Percentiles rank a stretch among this genome's conserved stretches.
Evolutionary conservation across 2,888 invertebrate species (phyloP).

Genomic region (Globia sparganii): DNA sequence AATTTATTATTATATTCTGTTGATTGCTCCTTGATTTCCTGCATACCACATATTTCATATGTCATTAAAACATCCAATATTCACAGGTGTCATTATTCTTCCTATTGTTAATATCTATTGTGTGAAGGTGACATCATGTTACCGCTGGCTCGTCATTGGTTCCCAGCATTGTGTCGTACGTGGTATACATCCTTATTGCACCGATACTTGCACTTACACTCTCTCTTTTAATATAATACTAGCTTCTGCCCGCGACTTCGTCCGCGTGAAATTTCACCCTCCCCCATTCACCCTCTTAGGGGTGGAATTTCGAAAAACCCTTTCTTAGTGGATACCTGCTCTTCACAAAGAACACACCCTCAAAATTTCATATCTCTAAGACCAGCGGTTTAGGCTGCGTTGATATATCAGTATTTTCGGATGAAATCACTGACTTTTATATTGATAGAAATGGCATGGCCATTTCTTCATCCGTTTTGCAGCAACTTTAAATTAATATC

Average conservation of each 20-base stretch:
- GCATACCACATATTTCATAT: constrained; percentile 27
- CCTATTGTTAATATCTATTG: constrained; percentile 64
- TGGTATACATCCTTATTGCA: constrained; percentile 70
- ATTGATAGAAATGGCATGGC: not conserved
- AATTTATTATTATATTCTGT: not conserved
- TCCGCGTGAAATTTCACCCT: too few relatives aligned
- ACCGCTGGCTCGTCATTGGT: constrained; percentile 66
- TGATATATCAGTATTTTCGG: too few relatives aligned
- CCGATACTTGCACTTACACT: constrained; percentile 69
- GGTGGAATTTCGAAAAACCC: too few relatives aligned
- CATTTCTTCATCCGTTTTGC: constrained; percentile 11
- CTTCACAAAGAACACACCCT: too few relatives aligned
- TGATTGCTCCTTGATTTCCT: constrained; percentile 34
- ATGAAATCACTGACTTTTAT: not conserved
- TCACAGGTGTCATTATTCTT: constrained; percentile 61
- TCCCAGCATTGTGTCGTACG: constrained; percentile 71
- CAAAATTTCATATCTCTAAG: too few relatives aligned
- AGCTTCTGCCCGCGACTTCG: too few relatives aligned
- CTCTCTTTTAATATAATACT: constrained; percentile 62
- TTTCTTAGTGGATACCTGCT: too few relatives aligned
- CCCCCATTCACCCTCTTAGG: too few relatives aligned
- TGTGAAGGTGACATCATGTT: constrained; percentile 63
- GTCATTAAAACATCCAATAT: constrained; percentile 35
- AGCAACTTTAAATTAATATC: constrained; percentile 56
- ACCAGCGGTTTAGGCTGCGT: too few relatives aligned